A percentile compares a stretch with the other conserved stretches of the same genome.
Evolutionary conservation across 92 coral and sea anemone species (phyloP).

Genomic region (Plumapathes pennacea): DNA sequence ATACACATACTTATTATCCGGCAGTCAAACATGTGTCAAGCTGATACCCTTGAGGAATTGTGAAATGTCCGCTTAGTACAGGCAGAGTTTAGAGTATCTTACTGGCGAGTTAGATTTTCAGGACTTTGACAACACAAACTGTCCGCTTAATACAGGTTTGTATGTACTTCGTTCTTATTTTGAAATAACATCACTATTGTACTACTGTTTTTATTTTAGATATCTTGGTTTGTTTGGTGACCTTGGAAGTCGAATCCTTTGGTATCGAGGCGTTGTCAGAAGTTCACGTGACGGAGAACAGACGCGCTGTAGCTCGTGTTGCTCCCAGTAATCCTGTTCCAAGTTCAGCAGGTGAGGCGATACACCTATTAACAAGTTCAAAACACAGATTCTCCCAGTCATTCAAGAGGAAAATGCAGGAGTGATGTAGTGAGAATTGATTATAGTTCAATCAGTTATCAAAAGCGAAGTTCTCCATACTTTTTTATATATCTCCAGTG

Average conservation of each 20-base stretch:
- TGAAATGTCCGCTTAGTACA: too few species aligned
- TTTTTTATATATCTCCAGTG: too few species aligned
- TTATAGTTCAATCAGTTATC: too few species aligned
- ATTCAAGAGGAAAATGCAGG: neutral
- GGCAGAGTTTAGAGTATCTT: too few species aligned
- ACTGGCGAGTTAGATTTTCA: neutral
- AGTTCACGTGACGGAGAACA: conserved; percentile 77
- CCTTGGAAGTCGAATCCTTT: conserved; percentile 83
- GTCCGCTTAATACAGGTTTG: neutral
- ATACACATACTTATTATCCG: too few species aligned
- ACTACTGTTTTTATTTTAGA: conserved; percentile 44
- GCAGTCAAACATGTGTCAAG: too few species aligned
- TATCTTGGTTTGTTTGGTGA: conserved; percentile 84
- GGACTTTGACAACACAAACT: neutral
- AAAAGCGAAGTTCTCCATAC: too few species aligned
- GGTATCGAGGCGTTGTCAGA: conserved; percentile 82
- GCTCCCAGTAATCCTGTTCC: conserved; percentile 67
- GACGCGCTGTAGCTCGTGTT: conserved; percentile 48
- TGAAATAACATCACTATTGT: neutral
- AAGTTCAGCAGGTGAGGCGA: too few species aligned
- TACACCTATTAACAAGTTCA: too few species aligned
- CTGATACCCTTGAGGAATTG: too few species aligned
- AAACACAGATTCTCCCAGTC: too few species aligned
- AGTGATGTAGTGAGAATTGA: neutral
- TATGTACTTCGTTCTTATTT: neutral